Percentiles rank a stretch among this genome's conserved stretches.
phyloP scores from a whole-genome alignment of 2,888 invertebrate genomes.

The Xestia c-nigrum region DNA sequence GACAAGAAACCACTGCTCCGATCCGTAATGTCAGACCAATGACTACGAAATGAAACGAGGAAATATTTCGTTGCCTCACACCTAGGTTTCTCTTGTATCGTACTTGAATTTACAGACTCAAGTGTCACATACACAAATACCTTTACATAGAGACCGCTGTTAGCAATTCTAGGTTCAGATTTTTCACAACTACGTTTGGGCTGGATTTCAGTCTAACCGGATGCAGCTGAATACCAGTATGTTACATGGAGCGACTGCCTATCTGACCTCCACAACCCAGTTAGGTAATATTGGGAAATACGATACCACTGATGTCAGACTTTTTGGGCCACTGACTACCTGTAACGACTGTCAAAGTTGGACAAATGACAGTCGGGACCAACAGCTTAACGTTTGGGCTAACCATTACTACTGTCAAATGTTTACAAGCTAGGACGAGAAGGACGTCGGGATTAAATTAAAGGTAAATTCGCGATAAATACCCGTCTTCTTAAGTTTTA shows the following conservation, averaged over 20 bases:
- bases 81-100: not conserved
- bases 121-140: conserved; percentile 17
- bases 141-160: not conserved
- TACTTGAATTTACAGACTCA: conserved; percentile 8
- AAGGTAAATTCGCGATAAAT: no score
- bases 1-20: not conserved
- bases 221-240: not conserved
- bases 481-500: no score
- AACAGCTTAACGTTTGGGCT: no score
- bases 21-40: conserved; percentile 1
- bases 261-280: not conserved
- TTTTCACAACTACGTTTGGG: not conserved
- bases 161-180: not conserved
- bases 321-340: no score
- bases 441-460: no score
- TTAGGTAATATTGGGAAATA: no score
- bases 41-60: conserved; percentile 30
- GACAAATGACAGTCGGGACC: no score
- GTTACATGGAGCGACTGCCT: not conserved
- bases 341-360: no score
- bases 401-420: not conserved
- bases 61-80: conserved; percentile 24
- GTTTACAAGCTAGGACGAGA: not conserved
- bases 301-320: no score
- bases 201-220: not conserved